A percentile compares a stretch with the other conserved stretches of the same genome.
Conservation (phyloP, 2,113 vertebrate genomes). For the Turnix velox region DNA sequence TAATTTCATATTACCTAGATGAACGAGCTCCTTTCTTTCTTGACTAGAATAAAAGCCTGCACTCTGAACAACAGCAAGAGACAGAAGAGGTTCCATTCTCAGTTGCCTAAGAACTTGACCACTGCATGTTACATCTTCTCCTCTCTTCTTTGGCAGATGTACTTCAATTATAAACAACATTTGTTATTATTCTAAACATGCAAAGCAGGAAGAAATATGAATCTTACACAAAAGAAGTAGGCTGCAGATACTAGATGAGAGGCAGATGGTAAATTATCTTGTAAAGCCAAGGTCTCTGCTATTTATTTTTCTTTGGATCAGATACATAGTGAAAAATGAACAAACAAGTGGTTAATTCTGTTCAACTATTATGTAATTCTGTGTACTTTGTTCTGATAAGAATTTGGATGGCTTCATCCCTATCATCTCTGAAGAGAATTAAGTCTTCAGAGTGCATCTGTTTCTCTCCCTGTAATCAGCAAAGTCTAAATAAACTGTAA, state of each 20-base stretch:
- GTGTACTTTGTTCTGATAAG: neutral
- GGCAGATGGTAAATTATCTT: slow-evolving; percentile 42
- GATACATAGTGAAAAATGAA: neutral
- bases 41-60: neutral
- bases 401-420: neutral
- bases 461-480: neutral
- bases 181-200: slow-evolving; percentile 26
- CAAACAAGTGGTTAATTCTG: neutral
- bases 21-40: neutral
- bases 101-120: neutral
- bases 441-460: slow-evolving; percentile 4
- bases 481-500: neutral
- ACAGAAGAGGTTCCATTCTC: neutral
- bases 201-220: neutral
- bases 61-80: neutral
- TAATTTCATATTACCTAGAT: neutral
- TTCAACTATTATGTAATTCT: neutral
- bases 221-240: slow-evolving; percentile 36
- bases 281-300: slow-evolving; percentile 14
- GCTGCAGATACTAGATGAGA: slow-evolving; percentile 10
- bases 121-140: neutral
- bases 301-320: slow-evolving; percentile 24
- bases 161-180: slow-evolving; percentile 4
- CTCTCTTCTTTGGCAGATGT: neutral
- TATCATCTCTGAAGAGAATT: neutral